These are phyloP conservation scores for Ameiurus melas DNA, from an alignment of 2,113 vertebrate genomes.

Conservation along the genomic window DNA sequence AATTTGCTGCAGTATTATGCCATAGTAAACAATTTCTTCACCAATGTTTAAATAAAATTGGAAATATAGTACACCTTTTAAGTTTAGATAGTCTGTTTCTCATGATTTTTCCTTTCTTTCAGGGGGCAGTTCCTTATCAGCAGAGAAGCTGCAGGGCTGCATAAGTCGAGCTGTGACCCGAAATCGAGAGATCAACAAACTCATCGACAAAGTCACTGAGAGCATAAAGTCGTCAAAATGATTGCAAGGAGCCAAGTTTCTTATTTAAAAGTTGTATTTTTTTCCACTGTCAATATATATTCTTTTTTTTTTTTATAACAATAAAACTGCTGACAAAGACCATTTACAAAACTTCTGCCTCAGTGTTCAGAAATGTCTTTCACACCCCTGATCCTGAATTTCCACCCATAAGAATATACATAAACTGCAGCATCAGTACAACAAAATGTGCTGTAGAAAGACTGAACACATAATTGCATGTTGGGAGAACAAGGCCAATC, in stretches of 20 bases:
- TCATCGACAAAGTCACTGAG: conserved; percentile 82
- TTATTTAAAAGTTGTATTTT: conserved; percentile 83
- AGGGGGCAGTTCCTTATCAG: conserved; percentile 89
- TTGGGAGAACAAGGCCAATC: conserved; percentile 54
- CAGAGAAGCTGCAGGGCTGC: conserved; percentile 91
- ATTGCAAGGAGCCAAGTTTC: conserved; percentile 54
- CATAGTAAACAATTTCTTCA: not conserved
- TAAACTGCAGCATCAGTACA: conserved; percentile 68
- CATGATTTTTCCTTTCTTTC: conserved; percentile 34
- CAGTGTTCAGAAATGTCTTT: conserved; percentile 72
- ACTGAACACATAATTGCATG: conserved; percentile 67
- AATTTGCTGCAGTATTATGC: not conserved
- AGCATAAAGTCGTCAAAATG: conserved; percentile 78
- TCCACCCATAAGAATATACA: conserved; percentile 66
- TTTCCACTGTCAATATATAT: conserved; percentile 81
- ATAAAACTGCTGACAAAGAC: conserved; percentile 83
- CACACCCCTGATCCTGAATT: conserved; percentile 57
- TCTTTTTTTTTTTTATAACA: conserved; percentile 75
- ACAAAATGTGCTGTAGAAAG: conserved; percentile 73
- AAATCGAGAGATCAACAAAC: conserved; percentile 85
- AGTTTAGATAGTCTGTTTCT: not conserved
- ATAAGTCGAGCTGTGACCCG: conserved; percentile 82
- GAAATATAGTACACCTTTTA: conserved; percentile 13
- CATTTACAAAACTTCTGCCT: conserved; percentile 76
- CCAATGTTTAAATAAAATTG: not conserved